phyloP scores from a whole-genome alignment of 2,797 vertebrate species.

The Melanotaenia maccullochi region DNA sequence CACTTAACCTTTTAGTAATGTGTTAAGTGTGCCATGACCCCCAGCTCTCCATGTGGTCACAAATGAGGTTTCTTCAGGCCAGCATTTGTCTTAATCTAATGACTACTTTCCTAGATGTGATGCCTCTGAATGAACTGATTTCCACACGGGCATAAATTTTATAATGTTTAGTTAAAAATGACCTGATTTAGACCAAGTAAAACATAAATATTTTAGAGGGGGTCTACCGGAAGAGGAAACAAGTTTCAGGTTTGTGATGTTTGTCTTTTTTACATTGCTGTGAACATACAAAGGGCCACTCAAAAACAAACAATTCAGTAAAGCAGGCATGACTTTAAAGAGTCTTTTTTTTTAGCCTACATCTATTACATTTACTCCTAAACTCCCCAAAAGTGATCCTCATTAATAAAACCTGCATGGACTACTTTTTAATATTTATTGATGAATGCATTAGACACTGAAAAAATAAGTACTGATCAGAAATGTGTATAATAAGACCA shows the following conservation, averaged over 20 bases:
- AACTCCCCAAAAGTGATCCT: not conserved
- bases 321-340: constrained; percentile 24
- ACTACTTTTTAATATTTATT: too few relatives aligned
- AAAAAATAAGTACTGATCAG: not conserved
- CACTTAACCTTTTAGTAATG: constrained; percentile 36
- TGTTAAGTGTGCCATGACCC: constrained; percentile 69
- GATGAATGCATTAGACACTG: not conserved
- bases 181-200: not conserved
- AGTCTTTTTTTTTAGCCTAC: not conserved
- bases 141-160: not conserved
- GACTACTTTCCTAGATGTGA: constrained; percentile 10
- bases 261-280: constrained; percentile 56
- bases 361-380: not conserved
- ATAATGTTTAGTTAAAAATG: not conserved
- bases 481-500: not conserved
- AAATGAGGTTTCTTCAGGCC: constrained; percentile 51
- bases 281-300: constrained; percentile 41
- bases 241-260: constrained; percentile 33
- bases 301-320: constrained; percentile 29
- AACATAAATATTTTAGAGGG: not conserved
- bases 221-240: constrained; percentile 22
- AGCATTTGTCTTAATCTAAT: constrained; percentile 43
- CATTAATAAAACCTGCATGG: too few relatives aligned
- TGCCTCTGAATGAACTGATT: not conserved
- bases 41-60: constrained; percentile 44